phyloP scores from a whole-genome alignment of 2,113 vertebrate species.

The Otolemur garnettii region DNA sequence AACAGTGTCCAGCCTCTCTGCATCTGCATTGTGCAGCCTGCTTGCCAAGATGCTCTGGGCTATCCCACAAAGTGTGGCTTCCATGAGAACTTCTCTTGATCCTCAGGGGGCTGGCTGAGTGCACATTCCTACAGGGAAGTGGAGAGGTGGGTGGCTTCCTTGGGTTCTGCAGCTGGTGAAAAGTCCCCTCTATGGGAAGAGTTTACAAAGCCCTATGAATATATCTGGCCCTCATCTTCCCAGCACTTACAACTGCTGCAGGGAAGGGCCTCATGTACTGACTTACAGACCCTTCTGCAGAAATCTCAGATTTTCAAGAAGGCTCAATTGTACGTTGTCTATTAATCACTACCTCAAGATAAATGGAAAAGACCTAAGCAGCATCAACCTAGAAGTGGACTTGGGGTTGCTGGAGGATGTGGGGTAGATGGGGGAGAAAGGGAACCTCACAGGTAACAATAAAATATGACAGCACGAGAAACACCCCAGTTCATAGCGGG shows the following conservation, averaged over 20 bases:
- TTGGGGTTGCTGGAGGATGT: neutral
- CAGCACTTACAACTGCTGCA: neutral
- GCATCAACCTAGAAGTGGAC: neutral
- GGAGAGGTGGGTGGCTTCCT: neutral
- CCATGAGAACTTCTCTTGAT: neutral
- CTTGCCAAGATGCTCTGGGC: fast-evolving
- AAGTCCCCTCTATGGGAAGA: neutral
- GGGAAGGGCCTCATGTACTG: neutral
- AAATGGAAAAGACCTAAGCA: neutral
- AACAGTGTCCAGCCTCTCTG: neutral
- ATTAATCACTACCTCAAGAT: slow-evolving; percentile 40
- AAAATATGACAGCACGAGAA: neutral
- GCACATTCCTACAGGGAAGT: neutral
- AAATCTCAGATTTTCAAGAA: slow-evolving; percentile 12
- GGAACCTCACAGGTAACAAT: neutral
- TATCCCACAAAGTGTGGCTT: neutral
- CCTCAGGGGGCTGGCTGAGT: neutral
- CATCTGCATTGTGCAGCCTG: too few relatives aligned
- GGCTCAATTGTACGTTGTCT: neutral
- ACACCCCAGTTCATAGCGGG: neutral
- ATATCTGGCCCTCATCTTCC: neutral
- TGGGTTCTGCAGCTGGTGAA: neutral
- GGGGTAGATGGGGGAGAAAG: neutral
- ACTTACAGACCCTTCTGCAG: slow-evolving; percentile 25
- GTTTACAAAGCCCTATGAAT: neutral